Base-by-base conservation (phyloP, 2,113 vertebrate genomes). In the Entelurus aequoreus region DNA sequence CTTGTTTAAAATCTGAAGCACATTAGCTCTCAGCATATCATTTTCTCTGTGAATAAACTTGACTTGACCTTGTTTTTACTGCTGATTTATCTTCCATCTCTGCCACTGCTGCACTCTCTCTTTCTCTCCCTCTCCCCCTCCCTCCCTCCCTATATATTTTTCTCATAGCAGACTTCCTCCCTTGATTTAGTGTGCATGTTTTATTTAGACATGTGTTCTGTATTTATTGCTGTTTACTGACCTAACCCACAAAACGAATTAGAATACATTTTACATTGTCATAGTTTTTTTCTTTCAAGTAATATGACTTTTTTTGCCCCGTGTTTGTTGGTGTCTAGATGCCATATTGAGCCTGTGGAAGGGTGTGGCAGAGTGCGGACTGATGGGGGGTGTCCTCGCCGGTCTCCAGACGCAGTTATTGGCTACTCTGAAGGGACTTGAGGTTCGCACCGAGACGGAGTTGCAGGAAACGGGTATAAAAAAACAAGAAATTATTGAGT, bases 341-440 rank as follows among this genome's bases (percentile, higher is more conserved):
- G 94, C 92, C 78, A 92, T 92, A 0, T 60, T 97, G 84, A 90
- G 92, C 80, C 93, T 98, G 72, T 98, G 94, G 95, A 94, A 92
- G 74, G 92, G 92, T 50, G 94, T 97, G 67, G 92, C 94, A 58
- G 93, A 95, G 8, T 92, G 93, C 4, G 95, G 94, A 11, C 84
- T 98, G 81, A 95, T 97, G 93, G 93, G 93, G 48, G 93, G 94
- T 59, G 94, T 98, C 6, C 89, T 98, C 61, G 93, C 92, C 82
- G 93, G 93, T 76, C 93, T 97, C 76, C 94, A 95, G 80, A 93
- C 92, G 62, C 93, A 96, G 83, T 88, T 97, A 71, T 88, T 94
- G 80, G 90, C 93, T 58, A 88, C 94, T 58, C 83, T 97, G 5
- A 87, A 87, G 78, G 93, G 93, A 0, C 92, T 95, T 64, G 92